Conservation (phyloP, 1,140 invertebrate species). For the Leptinotarsa texana region DNA sequence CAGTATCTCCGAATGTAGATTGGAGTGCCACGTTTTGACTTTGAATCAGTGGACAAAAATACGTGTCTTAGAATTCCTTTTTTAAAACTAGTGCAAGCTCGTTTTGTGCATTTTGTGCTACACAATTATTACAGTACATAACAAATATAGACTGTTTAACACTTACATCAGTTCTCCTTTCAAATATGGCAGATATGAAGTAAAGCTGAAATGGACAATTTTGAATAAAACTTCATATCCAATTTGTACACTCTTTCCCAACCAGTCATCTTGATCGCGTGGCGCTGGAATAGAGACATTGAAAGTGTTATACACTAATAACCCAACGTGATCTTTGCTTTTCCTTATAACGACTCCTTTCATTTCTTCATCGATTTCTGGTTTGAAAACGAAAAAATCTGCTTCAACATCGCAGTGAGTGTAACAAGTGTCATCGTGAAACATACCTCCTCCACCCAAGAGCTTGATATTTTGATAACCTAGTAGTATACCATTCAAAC, state of each 20-base stretch:
- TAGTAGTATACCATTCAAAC: conserved; percentile 65
- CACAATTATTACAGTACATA: too few relatives aligned
- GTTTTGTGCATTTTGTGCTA: too few relatives aligned
- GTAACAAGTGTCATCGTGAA: conserved; percentile 62
- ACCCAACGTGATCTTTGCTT: conserved; percentile 63
- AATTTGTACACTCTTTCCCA: conserved; percentile 59
- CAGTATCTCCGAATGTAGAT: too few relatives aligned
- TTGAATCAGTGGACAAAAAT: too few relatives aligned
- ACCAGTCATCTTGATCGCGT: conserved; percentile 61
- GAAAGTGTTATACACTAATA: conserved; percentile 68
- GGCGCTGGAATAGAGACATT: conserved; percentile 67
- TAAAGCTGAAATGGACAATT: conserved; percentile 55
- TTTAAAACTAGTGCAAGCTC: too few relatives aligned
- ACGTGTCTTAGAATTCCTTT: too few relatives aligned
- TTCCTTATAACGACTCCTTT: conserved; percentile 67
- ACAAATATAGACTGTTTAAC: too few relatives aligned
- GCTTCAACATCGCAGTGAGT: conserved; percentile 67
- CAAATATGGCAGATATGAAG: conserved; percentile 39
- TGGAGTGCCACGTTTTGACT: too few relatives aligned
- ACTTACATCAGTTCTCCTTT: conserved; percentile 40
- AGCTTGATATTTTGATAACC: conserved; percentile 67
- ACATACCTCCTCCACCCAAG: conserved; percentile 59
- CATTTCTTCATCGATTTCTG: conserved; percentile 57
- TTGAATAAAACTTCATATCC: conserved; percentile 64
- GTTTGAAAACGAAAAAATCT: conserved; percentile 68